Conservation (phyloP, 2,888 invertebrate species). For the Zygothrica quintamaculata region DNA sequence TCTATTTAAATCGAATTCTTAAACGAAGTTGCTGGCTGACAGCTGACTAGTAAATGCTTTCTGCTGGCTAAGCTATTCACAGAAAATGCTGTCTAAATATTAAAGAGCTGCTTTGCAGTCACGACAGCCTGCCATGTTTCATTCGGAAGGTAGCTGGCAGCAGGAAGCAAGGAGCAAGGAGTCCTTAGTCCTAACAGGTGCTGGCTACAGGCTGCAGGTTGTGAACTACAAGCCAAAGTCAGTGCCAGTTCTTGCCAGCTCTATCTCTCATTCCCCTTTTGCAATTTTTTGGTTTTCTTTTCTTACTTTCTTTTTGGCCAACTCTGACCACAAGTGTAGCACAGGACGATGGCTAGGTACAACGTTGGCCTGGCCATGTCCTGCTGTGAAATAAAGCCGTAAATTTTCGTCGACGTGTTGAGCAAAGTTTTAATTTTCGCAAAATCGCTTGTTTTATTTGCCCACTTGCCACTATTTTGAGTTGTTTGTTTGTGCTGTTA, state of each 20-base stretch:
- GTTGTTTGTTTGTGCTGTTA: constrained; percentile 44
- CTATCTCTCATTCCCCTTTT: too few species aligned
- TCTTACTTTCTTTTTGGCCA: constrained; percentile 19
- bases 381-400: constrained; percentile 46
- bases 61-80: constrained; percentile 10
- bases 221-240: constrained; percentile 42
- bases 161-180: background rate
- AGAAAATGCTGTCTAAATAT: constrained; percentile 48
- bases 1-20: constrained; percentile 11
- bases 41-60: constrained; percentile 2
- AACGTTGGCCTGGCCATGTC: constrained; percentile 26
- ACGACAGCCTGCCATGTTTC: constrained; percentile 52
- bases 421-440: constrained; percentile 66
- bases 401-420: constrained; percentile 62
- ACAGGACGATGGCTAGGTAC: constrained; percentile 15
- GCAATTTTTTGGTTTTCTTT: too few species aligned
- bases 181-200: background rate
- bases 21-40: background rate
- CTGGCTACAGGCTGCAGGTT: constrained; percentile 19
- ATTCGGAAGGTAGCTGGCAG: constrained; percentile 16
- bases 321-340: constrained; percentile 26
- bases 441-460: constrained; percentile 63
- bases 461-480: constrained; percentile 62
- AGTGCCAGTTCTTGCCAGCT: constrained; percentile 21
- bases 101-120: constrained; percentile 42